Evolutionary conservation across 1,140 invertebrate species (phyloP).

Genomic region (Lineus longissimus): DNA sequence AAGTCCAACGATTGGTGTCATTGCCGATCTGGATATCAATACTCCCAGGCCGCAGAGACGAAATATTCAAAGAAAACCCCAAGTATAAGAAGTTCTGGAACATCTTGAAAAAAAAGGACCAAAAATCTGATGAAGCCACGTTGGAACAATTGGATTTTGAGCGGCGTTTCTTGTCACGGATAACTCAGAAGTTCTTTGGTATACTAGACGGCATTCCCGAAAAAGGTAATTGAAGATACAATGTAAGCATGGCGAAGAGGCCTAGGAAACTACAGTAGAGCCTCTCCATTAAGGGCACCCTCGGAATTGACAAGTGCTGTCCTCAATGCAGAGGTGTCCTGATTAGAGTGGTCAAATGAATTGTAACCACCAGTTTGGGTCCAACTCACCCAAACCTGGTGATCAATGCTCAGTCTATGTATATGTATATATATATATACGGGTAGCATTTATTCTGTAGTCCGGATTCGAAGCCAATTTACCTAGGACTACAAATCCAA

Average conservation of each 20-base stretch:
- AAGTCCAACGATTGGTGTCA: conserved; percentile 87
- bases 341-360: no score
- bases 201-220: conserved; percentile 73
- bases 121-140: conserved; percentile 64
- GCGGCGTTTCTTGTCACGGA: conserved; percentile 76
- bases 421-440: no score
- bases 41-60: conserved; percentile 73
- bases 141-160: conserved; percentile 79
- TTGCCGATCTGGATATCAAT: conserved; percentile 91
- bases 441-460: conserved; percentile 15
- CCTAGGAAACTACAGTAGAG: not conserved
- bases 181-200: conserved; percentile 87
- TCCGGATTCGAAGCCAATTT: not conserved
- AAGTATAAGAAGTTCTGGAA: conserved; percentile 93
- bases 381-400: no score
- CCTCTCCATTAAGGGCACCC: no score
- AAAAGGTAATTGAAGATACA: conserved; percentile 59
- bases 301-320: no score
- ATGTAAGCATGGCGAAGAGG: no score
- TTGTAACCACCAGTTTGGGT: not conserved
- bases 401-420: no score
- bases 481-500: not conserved
- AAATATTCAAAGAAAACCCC: conserved; percentile 73
- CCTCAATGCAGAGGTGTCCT: no score
- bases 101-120: conserved; percentile 79